phyloP scores from a whole-genome alignment of 2,888 invertebrate species.

The Phalera bucephala region DNA sequence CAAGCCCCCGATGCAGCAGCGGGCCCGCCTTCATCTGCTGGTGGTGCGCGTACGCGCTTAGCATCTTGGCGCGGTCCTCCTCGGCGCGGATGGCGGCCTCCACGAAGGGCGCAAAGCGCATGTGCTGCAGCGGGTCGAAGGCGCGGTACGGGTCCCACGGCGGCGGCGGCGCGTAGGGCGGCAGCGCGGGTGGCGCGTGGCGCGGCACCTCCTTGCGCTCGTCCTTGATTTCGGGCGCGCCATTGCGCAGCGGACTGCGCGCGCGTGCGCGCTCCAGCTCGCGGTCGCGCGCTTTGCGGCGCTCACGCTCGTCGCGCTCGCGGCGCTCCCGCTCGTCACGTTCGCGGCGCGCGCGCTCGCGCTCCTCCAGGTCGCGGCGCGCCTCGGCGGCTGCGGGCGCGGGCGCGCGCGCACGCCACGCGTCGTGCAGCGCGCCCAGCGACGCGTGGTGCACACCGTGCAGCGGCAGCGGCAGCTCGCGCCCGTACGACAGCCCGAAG shows the following conservation, averaged over 20 bases:
- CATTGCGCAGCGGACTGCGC: conserved; percentile 90
- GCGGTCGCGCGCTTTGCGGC: conserved; percentile 82
- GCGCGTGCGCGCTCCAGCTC: conserved; percentile 85
- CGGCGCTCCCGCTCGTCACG: conserved; percentile 84
- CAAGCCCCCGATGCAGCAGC: conserved; percentile 59
- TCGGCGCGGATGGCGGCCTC: conserved; percentile 90
- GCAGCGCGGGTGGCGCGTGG: conserved; percentile 63
- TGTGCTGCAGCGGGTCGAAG: conserved; percentile 86
- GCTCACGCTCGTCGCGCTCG: conserved; percentile 67
- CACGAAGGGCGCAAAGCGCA: conserved; percentile 90
- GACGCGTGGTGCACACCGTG: conserved; percentile 73
- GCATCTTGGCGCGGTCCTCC: conserved; percentile 90
- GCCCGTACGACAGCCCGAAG: conserved; percentile 86
- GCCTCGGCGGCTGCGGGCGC: conserved; percentile 54
- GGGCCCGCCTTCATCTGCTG: conserved; percentile 80
- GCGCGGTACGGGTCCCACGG: conserved; percentile 87
- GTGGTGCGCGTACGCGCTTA: conserved; percentile 86
- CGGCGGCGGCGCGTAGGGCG: conserved; percentile 82
- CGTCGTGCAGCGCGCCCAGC: conserved; percentile 60
- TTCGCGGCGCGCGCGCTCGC: conserved; percentile 82
- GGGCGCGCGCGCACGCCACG: conserved; percentile 59
- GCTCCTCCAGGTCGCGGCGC: conserved; percentile 72
- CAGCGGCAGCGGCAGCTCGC: conserved; percentile 82
- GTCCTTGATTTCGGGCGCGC: conserved; percentile 76
- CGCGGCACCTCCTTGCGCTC: conserved; percentile 81